Evolutionary conservation across 1,140 invertebrate genomes (phyloP).

Genomic region (Phortica variegata): DNA sequence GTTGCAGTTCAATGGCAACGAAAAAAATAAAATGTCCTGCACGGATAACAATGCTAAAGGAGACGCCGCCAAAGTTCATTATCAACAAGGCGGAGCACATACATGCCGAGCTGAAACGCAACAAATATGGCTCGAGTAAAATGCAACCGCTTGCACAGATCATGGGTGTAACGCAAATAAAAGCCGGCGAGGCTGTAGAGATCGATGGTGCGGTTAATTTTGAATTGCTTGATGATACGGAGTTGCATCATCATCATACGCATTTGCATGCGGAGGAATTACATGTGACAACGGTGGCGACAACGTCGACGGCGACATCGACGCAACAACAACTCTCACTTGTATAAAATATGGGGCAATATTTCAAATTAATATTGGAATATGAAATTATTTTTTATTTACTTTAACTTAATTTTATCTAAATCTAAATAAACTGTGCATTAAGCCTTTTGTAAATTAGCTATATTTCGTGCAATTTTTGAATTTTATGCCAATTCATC

Average conservation of each 20-base stretch:
- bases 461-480: too few species aligned
- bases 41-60: conserved; percentile 54
- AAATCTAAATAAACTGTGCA: too few species aligned
- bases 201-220: conserved; percentile 28
- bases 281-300: too few species aligned
- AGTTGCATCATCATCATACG: too few species aligned
- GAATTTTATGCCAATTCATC: too few species aligned
- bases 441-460: too few species aligned
- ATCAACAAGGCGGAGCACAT: conserved; percentile 51
- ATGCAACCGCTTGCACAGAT: conserved; percentile 11
- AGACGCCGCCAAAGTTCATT: conserved; percentile 50
- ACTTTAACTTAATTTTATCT: too few species aligned
- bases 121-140: conserved; percentile 51
- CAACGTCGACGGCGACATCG: conserved; percentile 30
- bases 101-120: conserved; percentile 50
- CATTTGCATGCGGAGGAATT: conserved; percentile 35
- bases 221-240: conserved; percentile 19
- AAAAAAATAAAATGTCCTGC: conserved; percentile 56
- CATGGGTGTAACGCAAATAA: not conserved
- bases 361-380: too few species aligned
- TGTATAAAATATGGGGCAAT: too few species aligned
- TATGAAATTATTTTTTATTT: too few species aligned
- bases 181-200: conserved; percentile 3
- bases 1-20: conserved; percentile 56
- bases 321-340: too few species aligned